Percentiles rank a stretch among this genome's conserved stretches.
Conservation (phyloP, 2,888 invertebrate species). For the Heteropelma amictum region DNA sequence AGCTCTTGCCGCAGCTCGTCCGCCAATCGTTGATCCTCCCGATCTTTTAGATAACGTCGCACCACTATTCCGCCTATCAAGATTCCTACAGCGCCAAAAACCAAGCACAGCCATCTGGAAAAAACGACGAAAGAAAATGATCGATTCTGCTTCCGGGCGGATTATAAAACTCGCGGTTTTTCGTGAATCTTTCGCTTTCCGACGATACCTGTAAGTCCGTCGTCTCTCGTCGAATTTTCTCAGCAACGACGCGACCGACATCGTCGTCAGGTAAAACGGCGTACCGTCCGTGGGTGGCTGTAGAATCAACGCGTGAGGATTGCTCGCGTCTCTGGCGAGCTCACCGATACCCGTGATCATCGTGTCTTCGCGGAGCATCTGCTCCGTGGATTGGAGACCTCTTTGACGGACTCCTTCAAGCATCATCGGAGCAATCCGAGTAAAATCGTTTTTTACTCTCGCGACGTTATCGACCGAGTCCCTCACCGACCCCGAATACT, state of each 20-base stretch:
- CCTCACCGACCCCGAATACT: no score
- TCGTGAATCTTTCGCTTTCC: no score
- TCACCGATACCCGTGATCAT: conserved; percentile 90
- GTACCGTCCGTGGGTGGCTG: conserved; percentile 86
- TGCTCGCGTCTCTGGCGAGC: conserved; percentile 80
- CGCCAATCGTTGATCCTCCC: conserved; percentile 81
- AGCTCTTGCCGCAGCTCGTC: conserved; percentile 78
- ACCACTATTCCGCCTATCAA: conserved; percentile 79
- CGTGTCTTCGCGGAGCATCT: conserved; percentile 90
- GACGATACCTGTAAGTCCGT: conserved; percentile 83
- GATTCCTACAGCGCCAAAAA: conserved; percentile 81
- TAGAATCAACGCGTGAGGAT: conserved; percentile 83
- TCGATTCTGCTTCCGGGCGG: no score
- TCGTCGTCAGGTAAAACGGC: conserved; percentile 88
- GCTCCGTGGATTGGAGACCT: conserved; percentile 92
- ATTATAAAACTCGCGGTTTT: no score
- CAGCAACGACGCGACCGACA: conserved; percentile 86
- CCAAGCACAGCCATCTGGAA: conserved; percentile 78
- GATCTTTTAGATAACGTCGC: conserved; percentile 79
- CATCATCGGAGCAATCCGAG: background rate
- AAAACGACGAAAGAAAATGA: no score
- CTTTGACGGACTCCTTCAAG: conserved; percentile 86
- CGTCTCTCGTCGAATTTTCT: conserved; percentile 86
- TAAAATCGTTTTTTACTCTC: no score
- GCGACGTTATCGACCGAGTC: background rate